phyloP scores from a whole-genome alignment of 2,888 invertebrate species.

The Crematogaster levior region DNA sequence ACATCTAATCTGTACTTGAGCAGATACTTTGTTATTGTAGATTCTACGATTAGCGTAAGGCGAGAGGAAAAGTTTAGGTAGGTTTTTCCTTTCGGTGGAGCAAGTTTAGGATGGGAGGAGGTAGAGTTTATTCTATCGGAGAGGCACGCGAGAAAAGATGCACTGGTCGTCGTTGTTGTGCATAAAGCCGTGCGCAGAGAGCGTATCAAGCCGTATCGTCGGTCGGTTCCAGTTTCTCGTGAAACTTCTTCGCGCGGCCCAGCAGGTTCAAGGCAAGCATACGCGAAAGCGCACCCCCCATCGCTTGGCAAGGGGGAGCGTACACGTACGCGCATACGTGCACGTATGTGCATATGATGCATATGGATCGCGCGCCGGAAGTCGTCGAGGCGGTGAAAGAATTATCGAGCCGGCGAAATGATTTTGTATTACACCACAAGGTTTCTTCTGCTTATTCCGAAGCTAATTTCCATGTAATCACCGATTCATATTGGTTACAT shows the following conservation, averaged over 20 bases:
- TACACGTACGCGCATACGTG: constrained; percentile 19
- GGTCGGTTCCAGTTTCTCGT: constrained; percentile 76
- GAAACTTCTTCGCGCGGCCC: constrained; percentile 69
- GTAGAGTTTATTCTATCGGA: constrained; percentile 58
- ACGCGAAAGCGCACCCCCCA: constrained; percentile 36
- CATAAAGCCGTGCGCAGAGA: constrained; percentile 71
- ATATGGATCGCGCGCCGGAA: constrained; percentile 48
- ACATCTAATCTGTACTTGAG: not conserved
- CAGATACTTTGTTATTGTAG: not conserved
- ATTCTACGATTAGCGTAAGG: not conserved
- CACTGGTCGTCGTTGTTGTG: constrained; percentile 41
- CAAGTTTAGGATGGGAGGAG: constrained; percentile 47
- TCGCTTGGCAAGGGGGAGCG: constrained; percentile 45
- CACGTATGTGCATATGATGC: constrained; percentile 36
- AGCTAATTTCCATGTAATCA: constrained; percentile 32
- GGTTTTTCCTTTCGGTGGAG: constrained; percentile 22
- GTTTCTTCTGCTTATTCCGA: not conserved
- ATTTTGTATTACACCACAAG: constrained; percentile 19
- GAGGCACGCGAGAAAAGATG: constrained; percentile 63
- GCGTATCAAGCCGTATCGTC: constrained; percentile 75
- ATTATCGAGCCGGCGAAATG: constrained; percentile 41
- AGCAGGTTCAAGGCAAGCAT: constrained; percentile 76
- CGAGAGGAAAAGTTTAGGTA: not conserved
- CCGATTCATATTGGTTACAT: constrained; percentile 33
- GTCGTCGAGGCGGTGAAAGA: constrained; percentile 34